Conservation (phyloP, 2,888 invertebrate species). For the Plebejus melissa region DNA sequence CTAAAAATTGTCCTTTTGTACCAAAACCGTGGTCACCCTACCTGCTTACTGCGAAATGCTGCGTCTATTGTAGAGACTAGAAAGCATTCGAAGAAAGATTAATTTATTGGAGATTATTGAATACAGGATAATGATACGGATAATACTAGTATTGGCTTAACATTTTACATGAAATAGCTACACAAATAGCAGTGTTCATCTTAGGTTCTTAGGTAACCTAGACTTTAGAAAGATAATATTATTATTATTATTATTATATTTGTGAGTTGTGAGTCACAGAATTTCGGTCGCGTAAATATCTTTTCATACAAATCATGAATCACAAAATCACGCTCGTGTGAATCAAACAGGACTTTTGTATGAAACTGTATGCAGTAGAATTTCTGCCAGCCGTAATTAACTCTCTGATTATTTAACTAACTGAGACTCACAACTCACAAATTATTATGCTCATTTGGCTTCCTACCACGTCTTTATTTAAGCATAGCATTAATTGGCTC, state of each 20-base stretch:
- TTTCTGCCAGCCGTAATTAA: too few species aligned
- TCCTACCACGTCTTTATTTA: neutral
- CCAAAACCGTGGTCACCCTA: neutral
- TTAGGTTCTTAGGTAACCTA: neutral
- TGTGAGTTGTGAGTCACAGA: too few species aligned
- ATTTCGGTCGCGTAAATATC: too few species aligned
- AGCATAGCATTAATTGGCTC: neutral
- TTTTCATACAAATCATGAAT: too few species aligned
- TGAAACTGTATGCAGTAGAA: too few species aligned
- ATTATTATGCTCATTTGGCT: neutral
- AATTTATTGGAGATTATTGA: constrained; percentile 18
- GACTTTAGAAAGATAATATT: neutral
- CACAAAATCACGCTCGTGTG: too few species aligned
- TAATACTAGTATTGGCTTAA: neutral
- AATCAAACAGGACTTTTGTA: too few species aligned
- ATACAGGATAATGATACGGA: constrained; percentile 8
- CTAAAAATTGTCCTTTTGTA: neutral
- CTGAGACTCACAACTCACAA: too few species aligned
- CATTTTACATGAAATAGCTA: neutral
- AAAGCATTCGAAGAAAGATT: constrained; percentile 15
- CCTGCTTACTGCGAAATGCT: constrained; percentile 18
- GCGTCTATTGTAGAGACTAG: constrained; percentile 7
- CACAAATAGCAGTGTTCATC: neutral
- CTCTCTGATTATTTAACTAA: too few species aligned
- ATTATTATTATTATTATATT: too few species aligned